Percentiles rank a stretch among this genome's conserved stretches.
These are phyloP conservation scores for Chaetura pelagica DNA, from an alignment of 2,113 vertebrate species.

Conservation along the genomic window DNA sequence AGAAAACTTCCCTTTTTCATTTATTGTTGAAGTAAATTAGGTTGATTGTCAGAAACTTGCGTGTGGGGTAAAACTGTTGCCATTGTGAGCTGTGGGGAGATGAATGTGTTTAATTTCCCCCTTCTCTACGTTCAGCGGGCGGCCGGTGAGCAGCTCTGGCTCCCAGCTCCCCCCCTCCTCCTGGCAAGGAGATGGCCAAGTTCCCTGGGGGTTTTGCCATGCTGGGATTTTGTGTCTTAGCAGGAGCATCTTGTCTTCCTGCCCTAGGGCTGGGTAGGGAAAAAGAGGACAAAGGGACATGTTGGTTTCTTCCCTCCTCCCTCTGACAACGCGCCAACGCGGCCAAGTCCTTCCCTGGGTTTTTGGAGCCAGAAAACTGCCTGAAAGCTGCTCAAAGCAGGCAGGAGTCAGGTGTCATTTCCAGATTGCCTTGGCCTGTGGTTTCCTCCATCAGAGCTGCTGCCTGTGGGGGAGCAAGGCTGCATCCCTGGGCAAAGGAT, in stretches of 20 bases:
- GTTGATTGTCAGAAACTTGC: constrained; percentile 72
- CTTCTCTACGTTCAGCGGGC: constrained; percentile 21
- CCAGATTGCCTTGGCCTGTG: not conserved
- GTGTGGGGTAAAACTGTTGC: constrained; percentile 37
- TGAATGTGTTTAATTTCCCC: constrained; percentile 78
- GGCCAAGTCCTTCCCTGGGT: not conserved
- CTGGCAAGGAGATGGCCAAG: not conserved
- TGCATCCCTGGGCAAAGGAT: not conserved
- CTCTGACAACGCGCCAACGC: accelerated
- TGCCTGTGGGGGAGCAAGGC: not conserved
- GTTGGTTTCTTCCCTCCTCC: not conserved
- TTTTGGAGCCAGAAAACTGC: not conserved
- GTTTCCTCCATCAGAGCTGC: not conserved
- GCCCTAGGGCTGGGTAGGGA: not conserved
- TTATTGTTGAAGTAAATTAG: constrained; percentile 78
- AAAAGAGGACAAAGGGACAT: not conserved
- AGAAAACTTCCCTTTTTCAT: constrained; percentile 52
- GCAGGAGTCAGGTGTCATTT: not conserved
- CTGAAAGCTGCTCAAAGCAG: not conserved
- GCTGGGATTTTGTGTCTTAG: not conserved
- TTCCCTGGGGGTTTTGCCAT: not conserved
- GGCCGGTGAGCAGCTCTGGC: not conserved
- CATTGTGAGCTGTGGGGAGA: constrained; percentile 52
- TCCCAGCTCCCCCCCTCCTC: not conserved
- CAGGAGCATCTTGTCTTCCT: not conserved